Percentiles rank a stretch among this genome's conserved stretches.
Evolutionary conservation across 2,113 vertebrate genomes (phyloP).

Genomic region (Acinonyx jubatus): DNA sequence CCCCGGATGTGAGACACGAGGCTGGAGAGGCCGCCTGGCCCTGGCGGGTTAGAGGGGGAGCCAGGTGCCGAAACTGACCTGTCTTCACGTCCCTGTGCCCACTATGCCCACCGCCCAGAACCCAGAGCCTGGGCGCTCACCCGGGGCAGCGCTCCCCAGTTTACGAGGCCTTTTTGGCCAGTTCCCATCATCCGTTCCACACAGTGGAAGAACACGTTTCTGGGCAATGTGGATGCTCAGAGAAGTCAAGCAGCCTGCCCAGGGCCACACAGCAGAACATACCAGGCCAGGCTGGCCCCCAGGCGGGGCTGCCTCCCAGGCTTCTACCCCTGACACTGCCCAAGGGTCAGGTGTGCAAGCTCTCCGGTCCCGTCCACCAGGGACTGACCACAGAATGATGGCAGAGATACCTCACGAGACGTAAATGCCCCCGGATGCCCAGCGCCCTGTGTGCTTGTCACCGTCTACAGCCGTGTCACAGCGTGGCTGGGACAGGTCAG

Average conservation of each 20-base stretch:
- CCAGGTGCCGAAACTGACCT: background rate
- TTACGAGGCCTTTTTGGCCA: background rate
- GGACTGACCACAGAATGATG: background rate
- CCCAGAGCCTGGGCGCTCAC: background rate
- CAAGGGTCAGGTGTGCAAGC: no score
- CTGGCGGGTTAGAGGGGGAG: rapidly evolving
- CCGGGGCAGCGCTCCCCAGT: no score
- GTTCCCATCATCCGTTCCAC: background rate
- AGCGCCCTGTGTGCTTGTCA: no score
- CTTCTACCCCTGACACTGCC: background rate
- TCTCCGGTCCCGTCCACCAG: background rate
- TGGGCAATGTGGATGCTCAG: background rate
- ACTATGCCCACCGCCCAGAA: background rate
- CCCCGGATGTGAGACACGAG: no score
- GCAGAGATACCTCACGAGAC: background rate
- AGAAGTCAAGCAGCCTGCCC: background rate
- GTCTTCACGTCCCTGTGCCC: background rate
- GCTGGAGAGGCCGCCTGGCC: background rate
- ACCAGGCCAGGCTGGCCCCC: no score
- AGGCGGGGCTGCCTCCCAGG: no score
- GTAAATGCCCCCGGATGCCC: background rate
- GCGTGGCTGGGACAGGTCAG: background rate
- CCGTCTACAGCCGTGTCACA: background rate
- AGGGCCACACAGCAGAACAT: background rate
- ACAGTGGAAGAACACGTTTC: background rate